Evolutionary conservation across 2,113 vertebrate genomes (phyloP).

Genomic region (Tenrec ecaudatus): DNA sequence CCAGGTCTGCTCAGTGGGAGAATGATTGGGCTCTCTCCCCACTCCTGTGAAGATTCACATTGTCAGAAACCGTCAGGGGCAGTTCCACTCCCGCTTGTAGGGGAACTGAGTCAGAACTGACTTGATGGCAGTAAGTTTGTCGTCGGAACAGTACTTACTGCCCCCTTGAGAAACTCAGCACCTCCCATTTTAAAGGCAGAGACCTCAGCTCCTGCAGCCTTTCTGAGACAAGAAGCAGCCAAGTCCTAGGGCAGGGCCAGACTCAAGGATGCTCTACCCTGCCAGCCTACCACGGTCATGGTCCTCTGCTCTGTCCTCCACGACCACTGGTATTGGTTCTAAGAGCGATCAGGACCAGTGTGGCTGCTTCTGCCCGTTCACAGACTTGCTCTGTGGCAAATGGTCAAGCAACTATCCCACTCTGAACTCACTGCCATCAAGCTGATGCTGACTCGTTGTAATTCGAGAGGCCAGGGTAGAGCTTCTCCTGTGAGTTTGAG

Average conservation of each 20-base stretch:
- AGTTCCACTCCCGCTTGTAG: no score
- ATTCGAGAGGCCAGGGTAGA: no score
- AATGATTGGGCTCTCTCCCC: no score
- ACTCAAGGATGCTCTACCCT: background rate
- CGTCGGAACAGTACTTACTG: background rate
- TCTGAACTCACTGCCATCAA: no score
- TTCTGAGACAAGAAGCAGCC: background rate
- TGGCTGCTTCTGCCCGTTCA: background rate
- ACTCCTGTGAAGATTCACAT: no score
- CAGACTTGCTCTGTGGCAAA: background rate
- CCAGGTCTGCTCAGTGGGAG: no score
- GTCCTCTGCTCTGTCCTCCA: background rate
- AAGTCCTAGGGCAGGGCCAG: background rate
- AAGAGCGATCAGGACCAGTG: background rate
- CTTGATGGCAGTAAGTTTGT: no score
- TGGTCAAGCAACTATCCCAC: background rate
- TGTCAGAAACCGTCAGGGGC: no score
- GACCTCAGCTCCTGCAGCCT: background rate
- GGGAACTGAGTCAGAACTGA: no score
- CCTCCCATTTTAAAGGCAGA: constrained; percentile 45
- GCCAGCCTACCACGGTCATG: background rate
- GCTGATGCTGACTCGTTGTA: no score
- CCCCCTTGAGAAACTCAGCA: background rate
- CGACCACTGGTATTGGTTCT: background rate
- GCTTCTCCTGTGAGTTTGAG: no score